Evolutionary conservation across 2,888 invertebrate species (phyloP).

Genomic region (Aproaerema taeniolella): DNA sequence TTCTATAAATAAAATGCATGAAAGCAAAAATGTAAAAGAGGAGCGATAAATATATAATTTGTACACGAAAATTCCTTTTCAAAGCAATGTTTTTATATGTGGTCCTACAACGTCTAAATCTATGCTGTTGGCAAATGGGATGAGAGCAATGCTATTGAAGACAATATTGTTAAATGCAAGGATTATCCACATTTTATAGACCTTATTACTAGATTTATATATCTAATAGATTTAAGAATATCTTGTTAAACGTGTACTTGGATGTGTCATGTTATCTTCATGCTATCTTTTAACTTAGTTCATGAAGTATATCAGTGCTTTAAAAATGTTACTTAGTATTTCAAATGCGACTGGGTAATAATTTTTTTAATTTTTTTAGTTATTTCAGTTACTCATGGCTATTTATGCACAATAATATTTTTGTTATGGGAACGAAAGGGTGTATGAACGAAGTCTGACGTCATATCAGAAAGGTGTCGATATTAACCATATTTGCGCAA

Average conservation of each 20-base stretch:
- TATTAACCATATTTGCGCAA: constrained; percentile 29
- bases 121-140: constrained; percentile 41
- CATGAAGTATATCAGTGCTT: too few species aligned
- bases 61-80: constrained; percentile 16
- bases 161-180: constrained; percentile 74
- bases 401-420: too few species aligned
- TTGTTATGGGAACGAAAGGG: too few species aligned
- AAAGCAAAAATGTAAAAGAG: too few species aligned
- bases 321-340: too few species aligned
- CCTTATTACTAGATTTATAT: constrained; percentile 48
- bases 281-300: too few species aligned
- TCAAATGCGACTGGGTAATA: too few species aligned
- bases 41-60: too few species aligned
- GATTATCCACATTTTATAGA: constrained; percentile 68
- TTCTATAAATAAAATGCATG: too few species aligned
- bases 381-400: too few species aligned
- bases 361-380: too few species aligned
- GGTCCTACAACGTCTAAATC: constrained; percentile 26
- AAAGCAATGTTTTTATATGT: constrained; percentile 11
- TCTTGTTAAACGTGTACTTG: constrained; percentile 45
- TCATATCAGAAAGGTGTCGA: constrained; percentile 44
- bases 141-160: constrained; percentile 66
- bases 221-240: constrained; percentile 47
- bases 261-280: constrained; percentile 21
- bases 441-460: constrained; percentile 33